Evolutionary conservation across 2,113 vertebrate genomes (phyloP).

Genomic region (Isichthys henryi): DNA sequence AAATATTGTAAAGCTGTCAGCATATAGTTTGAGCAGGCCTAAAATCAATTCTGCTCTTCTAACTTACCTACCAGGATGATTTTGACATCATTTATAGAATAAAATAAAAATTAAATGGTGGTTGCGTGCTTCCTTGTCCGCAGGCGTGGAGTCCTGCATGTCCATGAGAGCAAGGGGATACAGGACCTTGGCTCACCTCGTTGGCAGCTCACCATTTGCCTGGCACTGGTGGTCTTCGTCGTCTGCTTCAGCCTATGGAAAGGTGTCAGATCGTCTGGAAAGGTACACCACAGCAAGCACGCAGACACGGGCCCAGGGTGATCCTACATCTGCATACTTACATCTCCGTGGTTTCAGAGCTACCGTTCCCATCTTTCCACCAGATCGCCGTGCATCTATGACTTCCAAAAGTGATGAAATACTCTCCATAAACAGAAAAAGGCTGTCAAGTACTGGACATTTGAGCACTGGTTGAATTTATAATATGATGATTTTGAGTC

Average conservation of each 20-base stretch:
- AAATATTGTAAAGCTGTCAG: background rate
- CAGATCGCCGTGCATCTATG: background rate
- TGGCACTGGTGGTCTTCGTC: conserved; percentile 77
- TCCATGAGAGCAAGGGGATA: conserved; percentile 84
- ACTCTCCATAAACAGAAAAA: background rate
- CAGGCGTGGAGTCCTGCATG: conserved; percentile 83
- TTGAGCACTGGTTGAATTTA: background rate
- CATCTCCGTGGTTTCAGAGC: background rate
- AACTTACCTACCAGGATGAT: background rate
- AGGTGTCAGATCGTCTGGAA: conserved; percentile 96
- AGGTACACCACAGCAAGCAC: conserved; percentile 62
- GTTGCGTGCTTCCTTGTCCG: background rate
- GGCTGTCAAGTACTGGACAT: background rate
- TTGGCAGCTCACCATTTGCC: conserved; percentile 82
- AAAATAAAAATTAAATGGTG: background rate
- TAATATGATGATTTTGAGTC: background rate
- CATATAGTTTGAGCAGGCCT: background rate
- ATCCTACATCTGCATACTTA: background rate
- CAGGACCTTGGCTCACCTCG: conserved; percentile 79
- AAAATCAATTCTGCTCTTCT: background rate
- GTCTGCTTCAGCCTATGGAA: conserved; percentile 98
- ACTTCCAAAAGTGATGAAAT: background rate
- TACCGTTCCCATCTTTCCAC: background rate
- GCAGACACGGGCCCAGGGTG: background rate
- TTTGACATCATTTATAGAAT: background rate